Percentiles rank a stretch among this genome's conserved stretches.
These are phyloP conservation scores for Pituophis catenifer DNA, from an alignment of 2,113 vertebrate species.

Conservation along the genomic window DNA sequence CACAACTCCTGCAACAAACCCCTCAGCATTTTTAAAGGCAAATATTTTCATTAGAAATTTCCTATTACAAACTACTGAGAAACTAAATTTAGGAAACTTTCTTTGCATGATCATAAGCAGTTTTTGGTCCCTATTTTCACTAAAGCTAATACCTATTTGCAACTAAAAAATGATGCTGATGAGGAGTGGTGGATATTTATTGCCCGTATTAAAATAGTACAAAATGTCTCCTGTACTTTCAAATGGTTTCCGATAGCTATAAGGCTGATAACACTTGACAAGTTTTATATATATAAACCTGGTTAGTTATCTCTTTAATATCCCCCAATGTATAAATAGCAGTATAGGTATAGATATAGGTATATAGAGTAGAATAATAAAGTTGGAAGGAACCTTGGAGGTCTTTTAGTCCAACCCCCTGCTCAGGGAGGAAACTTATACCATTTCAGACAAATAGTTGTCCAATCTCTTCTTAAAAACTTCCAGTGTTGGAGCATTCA, in stretches of 20 bases:
- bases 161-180: background rate
- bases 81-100: background rate
- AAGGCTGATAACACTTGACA: conserved; percentile 7
- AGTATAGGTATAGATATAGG: too few species aligned
- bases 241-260: conserved; percentile 50
- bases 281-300: conserved; percentile 29
- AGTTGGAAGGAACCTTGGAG: too few species aligned
- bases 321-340: too few species aligned
- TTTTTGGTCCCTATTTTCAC: background rate
- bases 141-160: conserved; percentile 22
- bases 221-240: conserved; percentile 6
- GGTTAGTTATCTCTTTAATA: too few species aligned
- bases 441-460: too few species aligned
- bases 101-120: background rate
- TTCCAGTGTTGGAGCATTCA: too few species aligned
- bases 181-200: conserved; percentile 42
- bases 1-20: background rate
- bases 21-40: background rate
- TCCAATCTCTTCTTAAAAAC: too few species aligned
- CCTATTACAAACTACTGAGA: conserved; percentile 20
- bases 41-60: conserved; percentile 22
- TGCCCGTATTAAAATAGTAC: conserved; percentile 45
- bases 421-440: too few species aligned
- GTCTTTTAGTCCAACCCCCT: too few species aligned
- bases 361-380: too few species aligned